Base-by-base conservation (phyloP, 2,113 vertebrate species). In the Pedetes capensis region DNA sequence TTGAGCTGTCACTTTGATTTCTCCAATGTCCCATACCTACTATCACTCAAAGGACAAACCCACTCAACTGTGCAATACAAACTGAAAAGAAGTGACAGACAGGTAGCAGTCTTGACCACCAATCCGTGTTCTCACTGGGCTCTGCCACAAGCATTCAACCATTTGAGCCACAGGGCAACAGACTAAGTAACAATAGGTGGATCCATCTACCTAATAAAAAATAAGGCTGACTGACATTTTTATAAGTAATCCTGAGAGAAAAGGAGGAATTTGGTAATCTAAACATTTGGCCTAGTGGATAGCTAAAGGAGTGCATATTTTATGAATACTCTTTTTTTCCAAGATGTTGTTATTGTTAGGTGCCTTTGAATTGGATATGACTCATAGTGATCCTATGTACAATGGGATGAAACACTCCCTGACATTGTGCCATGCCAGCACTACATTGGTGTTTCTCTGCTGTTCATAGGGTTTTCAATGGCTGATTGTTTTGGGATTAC, bases 1-100 rank as follows among this genome's bases (percentile, higher is more conserved):
- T 89, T 64, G 76, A 94, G 79, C 78, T 96, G 96, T 96, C 96
- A 95, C 63, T 97, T 39, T 72, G 76, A 97, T 95, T 68, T 96
- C 94, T 96, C 89, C 69, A 25, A 82, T 94, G 81, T 25, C 55
- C n/a, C 93, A 71, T 90, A 59, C 59, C 61, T 29, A 23, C 23
- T 64, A 85, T 90, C 68, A 69, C 49, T 88, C 66, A 61, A 94
- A 94, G 92, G 86, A 95, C 91, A 91, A 95, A 82, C 17, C 53
- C 92, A 95, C 63, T 96, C 93, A 93, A 39, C 96, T 96, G 83
- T 95, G 63, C 72, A 93, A 42, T 78, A 83, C 9, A 75, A 85
- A 51, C 68, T 42, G 23, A 69, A 83, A 91, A 85, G 66, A 92
- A 94, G 76, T 95, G 95, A 95, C 92, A 96, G 69, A 34, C 66